These are phyloP conservation scores for Lepus europaeus DNA, from an alignment of 2,113 vertebrate genomes.

Conservation along the genomic window DNA sequence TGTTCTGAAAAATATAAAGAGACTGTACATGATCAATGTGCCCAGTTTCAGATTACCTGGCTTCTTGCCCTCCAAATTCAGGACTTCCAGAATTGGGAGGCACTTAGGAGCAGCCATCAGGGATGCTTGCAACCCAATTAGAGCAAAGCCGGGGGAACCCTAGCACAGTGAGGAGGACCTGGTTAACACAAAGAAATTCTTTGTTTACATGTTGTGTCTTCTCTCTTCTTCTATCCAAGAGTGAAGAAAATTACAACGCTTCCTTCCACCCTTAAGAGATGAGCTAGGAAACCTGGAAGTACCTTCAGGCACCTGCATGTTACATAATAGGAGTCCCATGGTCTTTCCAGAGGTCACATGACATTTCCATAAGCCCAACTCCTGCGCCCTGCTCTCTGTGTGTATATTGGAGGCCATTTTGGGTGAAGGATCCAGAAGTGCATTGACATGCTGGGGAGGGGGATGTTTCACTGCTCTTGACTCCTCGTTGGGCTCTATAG, in stretches of 20 bases:
- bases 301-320: neutral
- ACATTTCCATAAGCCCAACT: neutral
- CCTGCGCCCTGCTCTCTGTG: neutral
- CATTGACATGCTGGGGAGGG: neutral
- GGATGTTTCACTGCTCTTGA: neutral
- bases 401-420: neutral
- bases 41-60: neutral
- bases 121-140: neutral
- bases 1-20: neutral
- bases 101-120: neutral
- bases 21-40: neutral
- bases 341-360: neutral
- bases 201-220: constrained; percentile 19
- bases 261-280: neutral
- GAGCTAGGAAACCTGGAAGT: neutral
- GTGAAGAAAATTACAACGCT: neutral
- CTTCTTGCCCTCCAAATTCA: neutral
- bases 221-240: neutral
- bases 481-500: neutral
- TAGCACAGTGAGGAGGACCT: neutral
- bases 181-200: neutral
- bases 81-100: neutral
- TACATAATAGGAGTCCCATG: neutral
- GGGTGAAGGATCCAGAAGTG: no score
- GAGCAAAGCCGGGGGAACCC: neutral